Percentiles rank a stretch among this genome's conserved stretches.
phyloP scores from a whole-genome alignment of 1,140 invertebrate species.

The Pristionchus pacificus region DNA sequence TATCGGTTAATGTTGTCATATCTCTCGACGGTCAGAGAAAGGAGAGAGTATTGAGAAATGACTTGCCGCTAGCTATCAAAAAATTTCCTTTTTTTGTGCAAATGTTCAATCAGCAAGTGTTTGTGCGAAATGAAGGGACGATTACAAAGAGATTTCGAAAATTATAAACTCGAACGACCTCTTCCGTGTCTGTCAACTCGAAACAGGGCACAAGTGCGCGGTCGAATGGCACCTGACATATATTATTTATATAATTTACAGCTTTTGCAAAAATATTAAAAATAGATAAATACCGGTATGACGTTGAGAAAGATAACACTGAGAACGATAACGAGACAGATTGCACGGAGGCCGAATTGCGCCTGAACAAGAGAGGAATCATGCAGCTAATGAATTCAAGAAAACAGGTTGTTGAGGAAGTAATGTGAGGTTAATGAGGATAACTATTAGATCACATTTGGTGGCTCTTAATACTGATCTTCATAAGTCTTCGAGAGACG shows the following conservation, averaged over 20 bases:
- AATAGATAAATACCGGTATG: background rate
- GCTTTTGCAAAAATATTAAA: background rate
- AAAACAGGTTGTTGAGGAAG: background rate
- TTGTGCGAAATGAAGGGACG: no score
- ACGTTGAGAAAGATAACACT: background rate
- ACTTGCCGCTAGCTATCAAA: no score
- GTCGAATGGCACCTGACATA: background rate
- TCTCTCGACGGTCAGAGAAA: no score
- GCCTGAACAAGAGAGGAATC: background rate
- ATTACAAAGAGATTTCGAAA: no score
- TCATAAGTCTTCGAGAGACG: no score
- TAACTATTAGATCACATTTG: no score
- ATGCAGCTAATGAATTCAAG: background rate
- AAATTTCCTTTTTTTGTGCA: no score
- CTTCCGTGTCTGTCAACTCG: background rate
- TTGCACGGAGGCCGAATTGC: background rate
- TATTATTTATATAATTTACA: background rate
- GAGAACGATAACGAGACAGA: background rate
- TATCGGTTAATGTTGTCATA: no score
- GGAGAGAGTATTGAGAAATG: no score
- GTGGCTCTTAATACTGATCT: no score
- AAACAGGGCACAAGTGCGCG: conserved; percentile 1
- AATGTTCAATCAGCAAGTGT: no score
- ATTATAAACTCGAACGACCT: background rate
- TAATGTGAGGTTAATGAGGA: background rate